Percentiles rank a stretch among this genome's conserved stretches.
Conservation (phyloP, 1,140 invertebrate species). For the Drosophila kepulauana region DNA sequence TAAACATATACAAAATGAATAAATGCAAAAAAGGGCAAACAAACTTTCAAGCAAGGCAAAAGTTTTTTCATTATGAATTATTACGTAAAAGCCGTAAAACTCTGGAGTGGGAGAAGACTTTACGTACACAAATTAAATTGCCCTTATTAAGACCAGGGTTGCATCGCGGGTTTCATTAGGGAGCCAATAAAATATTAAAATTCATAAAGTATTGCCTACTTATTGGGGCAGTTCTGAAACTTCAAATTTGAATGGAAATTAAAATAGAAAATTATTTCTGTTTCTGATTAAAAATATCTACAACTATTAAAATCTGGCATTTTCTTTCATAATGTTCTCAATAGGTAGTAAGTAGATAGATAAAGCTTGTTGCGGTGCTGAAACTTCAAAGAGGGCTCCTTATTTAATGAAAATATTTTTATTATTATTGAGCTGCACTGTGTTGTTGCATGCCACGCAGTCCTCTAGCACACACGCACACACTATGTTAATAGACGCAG, state of each 20-base stretch:
- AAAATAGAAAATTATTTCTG: background rate
- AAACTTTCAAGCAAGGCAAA: slow-evolving; percentile 39
- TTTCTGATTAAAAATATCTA: no score
- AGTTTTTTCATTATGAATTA: slow-evolving; percentile 83
- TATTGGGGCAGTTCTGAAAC: slow-evolving; percentile 21
- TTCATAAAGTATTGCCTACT: slow-evolving; percentile 42
- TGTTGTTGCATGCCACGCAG: slow-evolving; percentile 51
- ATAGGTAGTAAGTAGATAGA: background rate
- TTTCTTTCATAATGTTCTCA: background rate
- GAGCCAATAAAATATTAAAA: background rate
- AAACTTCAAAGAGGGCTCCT: slow-evolving; percentile 35
- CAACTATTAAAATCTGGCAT: background rate
- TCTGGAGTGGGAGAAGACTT: background rate
- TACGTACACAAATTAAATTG: slow-evolving; percentile 54
- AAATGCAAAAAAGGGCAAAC: slow-evolving; percentile 38
- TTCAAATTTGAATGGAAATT: background rate
- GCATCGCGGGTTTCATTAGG: slow-evolving; percentile 61
- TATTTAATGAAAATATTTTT: slow-evolving; percentile 75
- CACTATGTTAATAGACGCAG: slow-evolving; percentile 19
- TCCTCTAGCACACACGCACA: slow-evolving; percentile 17
- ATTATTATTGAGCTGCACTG: slow-evolving; percentile 64
- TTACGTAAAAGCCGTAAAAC: slow-evolving; percentile 50
- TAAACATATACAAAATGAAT: slow-evolving; percentile 49
- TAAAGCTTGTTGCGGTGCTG: background rate
- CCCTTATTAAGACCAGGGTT: slow-evolving; percentile 49